phyloP scores from a whole-genome alignment of 2,888 invertebrate genomes.

The Pyralis farinalis region DNA sequence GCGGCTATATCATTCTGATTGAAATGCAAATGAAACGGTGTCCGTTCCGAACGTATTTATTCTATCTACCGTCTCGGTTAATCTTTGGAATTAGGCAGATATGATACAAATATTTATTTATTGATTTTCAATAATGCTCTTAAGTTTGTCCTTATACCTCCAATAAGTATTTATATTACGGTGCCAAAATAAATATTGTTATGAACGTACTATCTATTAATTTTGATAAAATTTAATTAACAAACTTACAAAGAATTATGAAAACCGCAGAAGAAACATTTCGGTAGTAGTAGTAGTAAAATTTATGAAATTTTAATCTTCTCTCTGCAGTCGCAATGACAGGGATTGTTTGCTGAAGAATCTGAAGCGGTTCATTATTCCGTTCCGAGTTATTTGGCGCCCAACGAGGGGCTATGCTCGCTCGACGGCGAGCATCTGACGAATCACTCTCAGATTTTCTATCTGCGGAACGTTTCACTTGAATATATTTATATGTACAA shows the following conservation, averaged over 20 bases:
- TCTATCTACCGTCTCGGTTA: conserved; percentile 61
- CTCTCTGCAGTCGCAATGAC: conserved; percentile 46
- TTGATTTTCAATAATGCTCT: not conserved
- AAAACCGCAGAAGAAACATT: conserved; percentile 19
- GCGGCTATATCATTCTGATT: conserved; percentile 75
- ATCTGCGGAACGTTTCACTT: conserved; percentile 40
- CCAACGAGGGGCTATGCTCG: conserved; percentile 49
- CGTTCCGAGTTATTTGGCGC: conserved; percentile 64
- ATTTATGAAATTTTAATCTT: conserved; percentile 48
- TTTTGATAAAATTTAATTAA: not conserved
- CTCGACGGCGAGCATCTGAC: conserved; percentile 46
- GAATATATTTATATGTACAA: conserved; percentile 27
- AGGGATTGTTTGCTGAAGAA: conserved; percentile 57
- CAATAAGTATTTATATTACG: too few species aligned
- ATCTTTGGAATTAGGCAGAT: conserved; percentile 49
- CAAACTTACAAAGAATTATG: conserved; percentile 7
- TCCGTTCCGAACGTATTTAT: conserved; percentile 71
- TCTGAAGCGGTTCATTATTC: conserved; percentile 62
- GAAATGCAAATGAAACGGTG: conserved; percentile 78
- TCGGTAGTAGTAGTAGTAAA: conserved; percentile 27
- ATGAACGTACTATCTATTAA: too few species aligned
- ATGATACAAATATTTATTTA: conserved; percentile 25
- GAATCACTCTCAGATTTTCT: conserved; percentile 45
- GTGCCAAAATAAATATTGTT: too few species aligned
- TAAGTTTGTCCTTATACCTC: not conserved